Evolutionary conservation across 2,113 vertebrate species (phyloP), one percentile per base, ranked within the genome.

Genomic region (Electrona antarctica): DNA sequence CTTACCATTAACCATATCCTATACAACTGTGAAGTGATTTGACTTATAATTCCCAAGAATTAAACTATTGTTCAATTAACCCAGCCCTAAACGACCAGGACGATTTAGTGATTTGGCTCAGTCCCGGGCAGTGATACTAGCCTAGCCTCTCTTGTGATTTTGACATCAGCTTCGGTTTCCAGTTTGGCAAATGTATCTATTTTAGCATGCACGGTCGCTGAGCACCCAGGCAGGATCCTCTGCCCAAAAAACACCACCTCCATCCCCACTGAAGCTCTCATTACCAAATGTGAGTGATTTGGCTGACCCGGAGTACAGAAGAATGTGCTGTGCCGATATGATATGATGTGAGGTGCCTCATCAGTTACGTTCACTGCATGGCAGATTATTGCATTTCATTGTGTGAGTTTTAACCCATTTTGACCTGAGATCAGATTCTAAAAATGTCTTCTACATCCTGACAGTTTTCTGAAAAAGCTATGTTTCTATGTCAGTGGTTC

Each of bases 251-350:
- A n/a, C 60, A 54, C 52, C 49, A 15, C 10, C 64, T 6, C 63
- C 56, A 57, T 64, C 61, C 64, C 56, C 50, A 59, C 1, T 41
- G 7, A n/a, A 63, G 41, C 70, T 82, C 82, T 66, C 76, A 28
- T 74, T 64, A 14, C 46, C 28, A 62, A 73, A 64, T 60, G 2
- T 50, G 71, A 79, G 71, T 77, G 46, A 10, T 61, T 79, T 67
- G 48, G 49, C 68, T 69, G 60, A 84, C 73, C 71, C 64, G 29
- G 28, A 50, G 49, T 14, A 54, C 14, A 63, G 47, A 63, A 58
- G 69, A 52, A 5, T n/a, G 21, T 63, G 33, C 28, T 14, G 73
- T 69, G 78, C 41, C 71, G 4, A 1, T 58, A 7, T 5, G 4
- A 1, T 58, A 7, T 5, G 12, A 70, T 52, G 59, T 67, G 69